Percentiles rank a stretch among this genome's conserved stretches.
These are phyloP conservation scores for Ceyx cyanopectus DNA, from an alignment of 2,113 vertebrate genomes.

Conservation along the genomic window DNA sequence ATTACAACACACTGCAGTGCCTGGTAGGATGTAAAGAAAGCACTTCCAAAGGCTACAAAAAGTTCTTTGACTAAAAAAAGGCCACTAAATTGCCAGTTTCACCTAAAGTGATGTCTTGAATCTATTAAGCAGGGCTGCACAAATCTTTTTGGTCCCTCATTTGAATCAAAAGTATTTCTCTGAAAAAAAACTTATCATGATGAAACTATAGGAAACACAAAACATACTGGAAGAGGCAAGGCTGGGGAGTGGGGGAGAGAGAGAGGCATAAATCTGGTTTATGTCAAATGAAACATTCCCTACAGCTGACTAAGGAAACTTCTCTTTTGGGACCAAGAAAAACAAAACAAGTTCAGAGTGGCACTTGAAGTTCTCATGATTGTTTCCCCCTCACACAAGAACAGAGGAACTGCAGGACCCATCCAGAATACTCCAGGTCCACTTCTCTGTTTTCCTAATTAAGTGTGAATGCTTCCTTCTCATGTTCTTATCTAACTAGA, in stretches of 20 bases:
- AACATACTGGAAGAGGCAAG: not conserved
- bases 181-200: not conserved
- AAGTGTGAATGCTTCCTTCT: not conserved
- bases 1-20: not conserved
- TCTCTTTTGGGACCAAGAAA: not conserved
- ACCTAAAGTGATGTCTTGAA: not conserved
- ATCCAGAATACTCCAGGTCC: not conserved
- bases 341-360: not conserved
- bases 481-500: not conserved
- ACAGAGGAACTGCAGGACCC: not conserved
- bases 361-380: not conserved
- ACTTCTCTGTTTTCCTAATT: not conserved
- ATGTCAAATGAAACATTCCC: not conserved
- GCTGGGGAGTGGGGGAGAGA: fast-evolving
- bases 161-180: not conserved
- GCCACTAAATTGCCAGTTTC: not conserved
- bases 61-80: not conserved
- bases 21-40: not conserved
- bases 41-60: not conserved
- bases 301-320: not conserved
- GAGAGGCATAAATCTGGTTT: not conserved
- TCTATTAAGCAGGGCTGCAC: not conserved
- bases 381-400: not conserved
- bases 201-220: not conserved
- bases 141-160: not conserved